Evolutionary conservation across 2,888 invertebrate genomes (phyloP), one percentile per base, ranked within the genome.

Genomic region (Machimus atricapillus): DNA sequence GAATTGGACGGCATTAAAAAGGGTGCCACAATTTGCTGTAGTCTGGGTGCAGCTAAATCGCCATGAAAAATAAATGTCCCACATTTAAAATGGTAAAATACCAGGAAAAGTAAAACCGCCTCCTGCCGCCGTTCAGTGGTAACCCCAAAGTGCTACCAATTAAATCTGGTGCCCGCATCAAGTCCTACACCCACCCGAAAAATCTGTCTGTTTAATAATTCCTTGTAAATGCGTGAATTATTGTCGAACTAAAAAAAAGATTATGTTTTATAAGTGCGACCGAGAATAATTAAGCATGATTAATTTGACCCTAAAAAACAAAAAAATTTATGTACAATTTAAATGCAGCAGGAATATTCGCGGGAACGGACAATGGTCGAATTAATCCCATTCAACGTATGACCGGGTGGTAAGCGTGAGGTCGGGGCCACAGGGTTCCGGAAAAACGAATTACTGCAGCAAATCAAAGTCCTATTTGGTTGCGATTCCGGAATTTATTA

Each of bases 161-260:
- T 66, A 66, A 66, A 66, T 66, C 66, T 19, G 19, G 19, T 66
- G 12, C 12, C 66, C 12, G 12, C 27, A 66, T 66, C 23, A 66
- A 66, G 66, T 66, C 9, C 7, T 19, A 23, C 27, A 8, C 27
- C 66, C 8, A 56, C 19, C 27, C 23, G 27, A 27, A 66, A 19
- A 56, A 58, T 58, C 23, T 19, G 34, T 12, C 27, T 16, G 37
- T 31, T 76, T 76, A 76, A 76, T 76, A 76, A 76, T 76, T 76
- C 76, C 40, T 76, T 76, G 76, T 76, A 40, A 76, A 76, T 76
- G 34, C 76, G 34, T 76, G 37, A 76, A 76, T 76, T 76, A 76
- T 76, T 76, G 37, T 76, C 40, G 76, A 76, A 40, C 76, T 76
- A 76, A 76, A 76, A 74, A n/a, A 76, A 76, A 76, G 34, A 76